Evolutionary conservation across 2,113 vertebrate genomes (phyloP).

Genomic region (Paramisgurnus dabryanus): DNA sequence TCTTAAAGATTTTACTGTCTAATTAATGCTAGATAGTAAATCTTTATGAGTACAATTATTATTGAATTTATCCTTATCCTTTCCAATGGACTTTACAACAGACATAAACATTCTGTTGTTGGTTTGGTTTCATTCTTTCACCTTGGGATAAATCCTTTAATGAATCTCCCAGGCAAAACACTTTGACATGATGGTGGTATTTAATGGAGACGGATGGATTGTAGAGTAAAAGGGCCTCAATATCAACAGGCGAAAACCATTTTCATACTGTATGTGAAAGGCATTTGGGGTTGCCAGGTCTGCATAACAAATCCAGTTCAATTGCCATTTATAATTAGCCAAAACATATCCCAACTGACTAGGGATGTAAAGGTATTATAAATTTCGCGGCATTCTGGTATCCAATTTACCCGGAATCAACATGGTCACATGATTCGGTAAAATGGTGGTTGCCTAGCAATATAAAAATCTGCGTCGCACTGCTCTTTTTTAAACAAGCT

Average conservation of each 20-base stretch:
- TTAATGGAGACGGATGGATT: conserved; percentile 46
- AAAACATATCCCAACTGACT: no score
- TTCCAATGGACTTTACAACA: neutral
- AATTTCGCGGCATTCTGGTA: no score
- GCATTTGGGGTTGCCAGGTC: neutral
- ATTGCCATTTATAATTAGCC: no score
- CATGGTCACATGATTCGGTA: no score
- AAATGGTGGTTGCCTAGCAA: no score
- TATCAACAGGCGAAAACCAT: neutral
- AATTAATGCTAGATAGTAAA: conserved; percentile 28
- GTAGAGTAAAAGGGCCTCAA: conserved; percentile 10
- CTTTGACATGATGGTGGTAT: neutral
- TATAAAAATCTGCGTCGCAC: no score
- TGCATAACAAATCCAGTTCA: no score
- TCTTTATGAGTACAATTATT: conserved; percentile 33
- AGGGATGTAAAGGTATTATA: no score
- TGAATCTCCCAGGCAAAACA: conserved; percentile 22
- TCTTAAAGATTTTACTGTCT: conserved; percentile 20
- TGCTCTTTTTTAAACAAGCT: no score
- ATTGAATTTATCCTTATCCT: neutral
- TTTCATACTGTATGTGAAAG: conserved; percentile 23
- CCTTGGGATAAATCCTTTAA: conserved; percentile 17
- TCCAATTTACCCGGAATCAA: no score
- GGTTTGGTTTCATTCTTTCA: conserved; percentile 5
- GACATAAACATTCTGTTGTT: neutral